Conservation (phyloP, 2,797 vertebrate species). For the Novumbra hubbsi region DNA sequence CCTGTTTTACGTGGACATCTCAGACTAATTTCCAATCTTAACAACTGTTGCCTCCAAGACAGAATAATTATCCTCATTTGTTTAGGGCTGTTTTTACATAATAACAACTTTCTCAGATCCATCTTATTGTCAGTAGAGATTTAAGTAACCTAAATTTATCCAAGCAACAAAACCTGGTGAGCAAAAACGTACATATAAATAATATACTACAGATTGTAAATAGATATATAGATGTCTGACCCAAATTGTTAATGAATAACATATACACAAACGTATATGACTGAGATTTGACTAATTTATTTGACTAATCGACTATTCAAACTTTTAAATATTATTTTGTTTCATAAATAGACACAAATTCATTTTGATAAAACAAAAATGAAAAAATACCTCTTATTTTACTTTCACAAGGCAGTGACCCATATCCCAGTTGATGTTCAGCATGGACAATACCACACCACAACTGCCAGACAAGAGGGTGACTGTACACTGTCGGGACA, state of each 20-base stretch:
- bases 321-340: no score
- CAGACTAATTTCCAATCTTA: slow-evolving; percentile 32
- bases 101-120: slow-evolving; percentile 27
- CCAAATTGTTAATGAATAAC: not conserved
- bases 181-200: slow-evolving; percentile 31
- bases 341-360: no score
- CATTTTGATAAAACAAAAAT: no score
- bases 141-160: slow-evolving; percentile 25
- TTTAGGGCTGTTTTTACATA: slow-evolving; percentile 4
- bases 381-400: no score
- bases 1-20: slow-evolving; percentile 35
- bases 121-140: slow-evolving; percentile 30
- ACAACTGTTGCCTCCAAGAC: slow-evolving; percentile 38
- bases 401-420: no score
- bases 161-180: slow-evolving; percentile 10
- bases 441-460: no score
- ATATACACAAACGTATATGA: no score
- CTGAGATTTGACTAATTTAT: no score
- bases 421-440: no score
- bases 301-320: no score
- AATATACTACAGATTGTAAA: not conserved
- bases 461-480: no score
- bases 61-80: slow-evolving; percentile 18
- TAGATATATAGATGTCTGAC: not conserved
- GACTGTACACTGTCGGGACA: no score